phyloP scores from a whole-genome alignment of 2,113 vertebrate genomes.

The Syrmaticus mikado region DNA sequence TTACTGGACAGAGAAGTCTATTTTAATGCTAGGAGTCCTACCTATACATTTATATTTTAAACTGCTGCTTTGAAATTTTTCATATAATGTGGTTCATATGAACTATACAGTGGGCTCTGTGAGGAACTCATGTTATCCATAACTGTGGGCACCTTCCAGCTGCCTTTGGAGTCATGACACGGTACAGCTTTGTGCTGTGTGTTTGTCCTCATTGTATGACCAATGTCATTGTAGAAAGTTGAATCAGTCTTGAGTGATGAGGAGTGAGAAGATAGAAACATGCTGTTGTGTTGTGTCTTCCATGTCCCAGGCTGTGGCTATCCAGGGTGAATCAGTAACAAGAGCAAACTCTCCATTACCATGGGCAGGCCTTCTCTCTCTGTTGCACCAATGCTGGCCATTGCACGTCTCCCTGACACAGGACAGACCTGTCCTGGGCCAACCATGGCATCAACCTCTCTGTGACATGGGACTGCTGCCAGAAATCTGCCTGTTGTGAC shows the following conservation, averaged over 20 bases:
- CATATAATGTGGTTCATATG: not conserved
- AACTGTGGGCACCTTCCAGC: not conserved
- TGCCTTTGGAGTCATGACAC: not conserved
- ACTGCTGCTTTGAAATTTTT: not conserved
- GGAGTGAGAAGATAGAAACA: not conserved
- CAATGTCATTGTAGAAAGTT: not conserved
- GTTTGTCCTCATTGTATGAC: not conserved
- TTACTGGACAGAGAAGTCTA: not conserved
- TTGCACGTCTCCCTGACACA: not conserved
- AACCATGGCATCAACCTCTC: not conserved
- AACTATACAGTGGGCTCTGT: not conserved
- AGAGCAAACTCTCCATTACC: not conserved
- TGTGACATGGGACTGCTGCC: not conserved
- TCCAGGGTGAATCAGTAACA: not conserved
- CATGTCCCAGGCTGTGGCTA: not conserved
- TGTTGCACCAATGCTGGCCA: not conserved
- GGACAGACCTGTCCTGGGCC: not conserved
- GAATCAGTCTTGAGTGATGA: not conserved
- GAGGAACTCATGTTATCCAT: not conserved
- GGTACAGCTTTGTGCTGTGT: not conserved
- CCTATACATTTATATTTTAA: not conserved
- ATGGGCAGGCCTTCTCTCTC: not conserved
- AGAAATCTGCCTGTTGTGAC: not conserved
- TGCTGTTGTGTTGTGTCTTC: not conserved
- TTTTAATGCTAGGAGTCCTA: not conserved